Evolutionary conservation across 1,140 invertebrate species (phyloP), one percentile per base, ranked within the genome.

Genomic region (Carcinoscorpius rotundicauda): DNA sequence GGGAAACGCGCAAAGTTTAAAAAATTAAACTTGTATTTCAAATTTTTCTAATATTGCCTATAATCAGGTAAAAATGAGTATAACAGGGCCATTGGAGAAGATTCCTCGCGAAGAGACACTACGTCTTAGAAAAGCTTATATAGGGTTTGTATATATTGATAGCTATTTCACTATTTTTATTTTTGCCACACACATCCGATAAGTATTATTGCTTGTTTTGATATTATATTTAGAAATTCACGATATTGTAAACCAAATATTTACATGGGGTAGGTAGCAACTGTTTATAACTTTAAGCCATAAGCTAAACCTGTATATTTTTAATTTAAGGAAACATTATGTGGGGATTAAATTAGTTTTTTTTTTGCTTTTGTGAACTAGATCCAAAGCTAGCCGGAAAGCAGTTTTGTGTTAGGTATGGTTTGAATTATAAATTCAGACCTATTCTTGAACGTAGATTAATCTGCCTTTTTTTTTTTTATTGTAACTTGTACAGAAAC

Each of bases 61-160:
- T 29, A 29, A 29, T 29, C 29, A 29, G 29, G 29, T 29, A 29
- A 29, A 29, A 29, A 29, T 29, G 29, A 29, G 29, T 29, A 29
- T 29, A 29, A 29, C 29, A n/a, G 62, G 66, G 51, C 69, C 75
- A 55, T 66, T 81, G 70, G 86, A 91, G 74, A 83, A 85, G 53
- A 81, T 91, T 80, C 77, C 85, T 8, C 89, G 90, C 77, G 78
- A 80, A 56, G 86, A 91, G 72, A 91, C 88, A 5, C 83, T 92
- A 29, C 83, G 84, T 68, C 78, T 91, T 51, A 79, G 89, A 9
- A 83, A 90, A 71, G 83, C 87, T 72, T 82, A 89, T 72, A 84
- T 91, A 70, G 88, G 88, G 88, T 91, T 78, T 86, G 84, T 77
- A 70, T 10, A 52, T 60, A 52, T 52, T 60, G 11, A 51, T 58